phyloP scores from a whole-genome alignment of 1,140 invertebrate species.

The Zelostemma sp. region DNA sequence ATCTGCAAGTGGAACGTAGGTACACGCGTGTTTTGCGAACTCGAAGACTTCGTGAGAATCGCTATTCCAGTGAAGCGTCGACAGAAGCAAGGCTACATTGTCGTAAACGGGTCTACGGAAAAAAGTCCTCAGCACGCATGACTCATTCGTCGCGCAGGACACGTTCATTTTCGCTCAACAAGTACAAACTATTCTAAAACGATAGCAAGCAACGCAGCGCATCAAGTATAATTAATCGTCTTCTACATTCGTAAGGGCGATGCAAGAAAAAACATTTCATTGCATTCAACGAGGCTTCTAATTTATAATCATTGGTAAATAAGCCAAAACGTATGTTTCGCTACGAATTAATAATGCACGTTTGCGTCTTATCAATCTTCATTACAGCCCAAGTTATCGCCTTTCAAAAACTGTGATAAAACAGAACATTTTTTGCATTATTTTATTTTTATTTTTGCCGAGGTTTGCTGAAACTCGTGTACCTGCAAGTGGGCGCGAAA shows the following conservation, averaged over 20 bases:
- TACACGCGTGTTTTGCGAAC: constrained; percentile 13
- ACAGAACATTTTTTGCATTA: too few relatives aligned
- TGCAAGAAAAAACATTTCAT: not conserved
- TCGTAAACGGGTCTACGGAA: constrained; percentile 12
- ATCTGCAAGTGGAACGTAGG: constrained; percentile 17
- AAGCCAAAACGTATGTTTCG: not conserved
- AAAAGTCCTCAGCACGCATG: constrained; percentile 5
- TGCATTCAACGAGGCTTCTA: not conserved
- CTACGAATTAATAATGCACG: too few relatives aligned
- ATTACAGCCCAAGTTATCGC: too few relatives aligned
- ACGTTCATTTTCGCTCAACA: constrained; percentile 21
- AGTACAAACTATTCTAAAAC: constrained; percentile 15
- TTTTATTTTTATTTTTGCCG: too few relatives aligned
- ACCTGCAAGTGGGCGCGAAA: too few relatives aligned
- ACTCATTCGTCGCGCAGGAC: constrained; percentile 18
- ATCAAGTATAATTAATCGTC: not conserved
- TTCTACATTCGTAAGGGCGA: not conserved
- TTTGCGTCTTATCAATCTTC: not conserved
- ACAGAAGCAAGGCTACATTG: constrained; percentile 10
- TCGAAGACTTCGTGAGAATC: constrained; percentile 10
- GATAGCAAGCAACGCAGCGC: not conserved
- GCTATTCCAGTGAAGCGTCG: constrained; percentile 10
- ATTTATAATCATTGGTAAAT: not conserved
- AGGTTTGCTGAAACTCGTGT: too few relatives aligned
- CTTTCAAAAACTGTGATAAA: too few relatives aligned